Conservation (phyloP, 2,888 invertebrate species). For the Pachliopta kotzebuea region DNA sequence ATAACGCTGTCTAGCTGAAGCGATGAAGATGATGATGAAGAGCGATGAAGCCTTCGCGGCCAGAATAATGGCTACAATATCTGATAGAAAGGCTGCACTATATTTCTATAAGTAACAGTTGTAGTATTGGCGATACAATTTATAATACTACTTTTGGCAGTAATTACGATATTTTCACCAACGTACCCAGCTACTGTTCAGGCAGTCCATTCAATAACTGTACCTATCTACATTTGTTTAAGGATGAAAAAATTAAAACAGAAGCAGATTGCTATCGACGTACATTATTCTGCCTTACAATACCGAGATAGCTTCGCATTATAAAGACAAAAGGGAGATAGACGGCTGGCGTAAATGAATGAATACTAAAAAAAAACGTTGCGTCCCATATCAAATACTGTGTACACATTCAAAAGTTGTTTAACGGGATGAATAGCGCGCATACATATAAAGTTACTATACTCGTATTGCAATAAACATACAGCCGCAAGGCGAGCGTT, state of each 20-base stretch:
- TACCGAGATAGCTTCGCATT: conserved; percentile 2
- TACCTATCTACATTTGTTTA: background rate
- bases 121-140: background rate
- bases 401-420: conserved; percentile 10
- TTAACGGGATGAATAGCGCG: conserved; percentile 14
- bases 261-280: background rate
- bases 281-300: conserved; percentile 10
- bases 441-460: background rate
- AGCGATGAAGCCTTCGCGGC: no score
- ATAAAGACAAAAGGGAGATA: conserved; percentile 4
- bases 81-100: no score
- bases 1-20: no score
- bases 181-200: no score
- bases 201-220: background rate
- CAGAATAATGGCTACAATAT: no score
- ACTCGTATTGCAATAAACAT: no score
- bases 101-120: no score
- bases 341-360: conserved; percentile 15
- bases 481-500: no score
- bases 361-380: conserved; percentile 7
- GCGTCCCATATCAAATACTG: conserved; percentile 6
- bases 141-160: background rate
- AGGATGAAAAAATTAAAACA: background rate
- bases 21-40: no score
- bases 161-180: background rate